Evolutionary conservation across 2,888 invertebrate species (phyloP).

Genomic region (Lasioglossum malachurum): DNA sequence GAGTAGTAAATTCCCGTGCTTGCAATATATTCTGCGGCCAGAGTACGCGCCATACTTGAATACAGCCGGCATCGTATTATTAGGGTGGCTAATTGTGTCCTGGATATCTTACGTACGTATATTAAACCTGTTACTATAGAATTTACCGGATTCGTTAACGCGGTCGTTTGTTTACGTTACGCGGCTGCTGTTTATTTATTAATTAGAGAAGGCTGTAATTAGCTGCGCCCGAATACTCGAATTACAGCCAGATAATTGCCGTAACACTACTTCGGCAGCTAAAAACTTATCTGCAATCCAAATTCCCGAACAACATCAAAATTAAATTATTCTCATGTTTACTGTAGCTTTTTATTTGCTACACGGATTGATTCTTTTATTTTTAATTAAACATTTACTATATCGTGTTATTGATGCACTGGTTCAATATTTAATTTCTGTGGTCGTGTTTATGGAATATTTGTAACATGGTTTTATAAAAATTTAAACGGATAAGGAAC

Average conservation of each 20-base stretch:
- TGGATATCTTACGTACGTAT: slow-evolving; percentile 78
- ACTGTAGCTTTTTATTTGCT: not conserved
- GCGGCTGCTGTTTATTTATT: not conserved
- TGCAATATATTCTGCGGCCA: slow-evolving; percentile 70
- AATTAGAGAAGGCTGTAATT: not conserved
- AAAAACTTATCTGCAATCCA: not conserved
- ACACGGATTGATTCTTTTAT: not conserved
- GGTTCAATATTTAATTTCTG: not conserved
- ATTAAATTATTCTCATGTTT: not conserved
- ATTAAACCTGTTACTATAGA: not conserved
- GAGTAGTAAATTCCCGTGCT: slow-evolving; percentile 70
- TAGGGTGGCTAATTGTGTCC: slow-evolving; percentile 80
- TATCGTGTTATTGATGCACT: too few relatives aligned
- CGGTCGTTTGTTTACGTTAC: not conserved
- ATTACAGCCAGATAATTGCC: not conserved
- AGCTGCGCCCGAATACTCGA: not conserved
- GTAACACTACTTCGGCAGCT: not conserved
- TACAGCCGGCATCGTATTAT: slow-evolving; percentile 76
- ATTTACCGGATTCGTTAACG: slow-evolving; percentile 12
- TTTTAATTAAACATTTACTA: not conserved
- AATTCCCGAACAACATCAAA: not conserved
- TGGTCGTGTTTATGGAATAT: not conserved
- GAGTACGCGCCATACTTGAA: slow-evolving; percentile 76
- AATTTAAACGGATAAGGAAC: not conserved
- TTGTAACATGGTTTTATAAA: not conserved